A percentile compares a stretch with the other conserved stretches of the same genome.
phyloP scores from a whole-genome alignment of 2,797 vertebrate genomes.

The Sebastes taczanowskii region DNA sequence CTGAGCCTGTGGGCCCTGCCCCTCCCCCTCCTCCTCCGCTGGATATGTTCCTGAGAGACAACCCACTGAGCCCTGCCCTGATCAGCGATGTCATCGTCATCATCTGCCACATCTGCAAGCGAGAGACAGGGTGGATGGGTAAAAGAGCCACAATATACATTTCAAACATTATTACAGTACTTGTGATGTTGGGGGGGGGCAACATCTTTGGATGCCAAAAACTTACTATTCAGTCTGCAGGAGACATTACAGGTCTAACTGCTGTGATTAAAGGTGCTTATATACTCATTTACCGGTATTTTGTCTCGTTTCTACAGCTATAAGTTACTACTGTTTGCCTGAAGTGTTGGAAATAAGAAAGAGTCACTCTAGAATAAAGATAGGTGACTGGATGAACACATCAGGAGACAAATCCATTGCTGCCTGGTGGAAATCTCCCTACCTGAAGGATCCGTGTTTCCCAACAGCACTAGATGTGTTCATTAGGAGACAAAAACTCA shows the following conservation, averaged over 20 bases:
- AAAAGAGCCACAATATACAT: conserved; percentile 12
- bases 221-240: conserved; percentile 33
- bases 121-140: conserved; percentile 47
- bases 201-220: conserved; percentile 38
- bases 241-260: conserved; percentile 22
- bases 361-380: conserved; percentile 12
- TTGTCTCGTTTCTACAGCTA: conserved; percentile 38
- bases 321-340: conserved; percentile 13
- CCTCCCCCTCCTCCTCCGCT: conserved; percentile 44
- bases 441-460: conserved; percentile 37
- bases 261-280: conserved; percentile 23
- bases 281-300: conserved; percentile 9
- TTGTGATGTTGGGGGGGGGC: conserved; percentile 11
- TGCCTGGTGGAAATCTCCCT: conserved; percentile 14
- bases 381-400: conserved; percentile 19
- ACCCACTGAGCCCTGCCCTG: conserved; percentile 68
- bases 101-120: conserved; percentile 75
- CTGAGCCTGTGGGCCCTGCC: conserved; percentile 56
- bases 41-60: conserved; percentile 66
- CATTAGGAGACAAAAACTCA: conserved; percentile 27
- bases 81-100: conserved; percentile 72
- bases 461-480: conserved; percentile 58
- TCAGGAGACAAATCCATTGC: conserved; percentile 25
- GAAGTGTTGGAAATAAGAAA: background rate
- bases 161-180: background rate